Percentiles rank a stretch among this genome's conserved stretches.
phyloP scores from a whole-genome alignment of 2,888 invertebrate species.

The Anoncus sp. region DNA sequence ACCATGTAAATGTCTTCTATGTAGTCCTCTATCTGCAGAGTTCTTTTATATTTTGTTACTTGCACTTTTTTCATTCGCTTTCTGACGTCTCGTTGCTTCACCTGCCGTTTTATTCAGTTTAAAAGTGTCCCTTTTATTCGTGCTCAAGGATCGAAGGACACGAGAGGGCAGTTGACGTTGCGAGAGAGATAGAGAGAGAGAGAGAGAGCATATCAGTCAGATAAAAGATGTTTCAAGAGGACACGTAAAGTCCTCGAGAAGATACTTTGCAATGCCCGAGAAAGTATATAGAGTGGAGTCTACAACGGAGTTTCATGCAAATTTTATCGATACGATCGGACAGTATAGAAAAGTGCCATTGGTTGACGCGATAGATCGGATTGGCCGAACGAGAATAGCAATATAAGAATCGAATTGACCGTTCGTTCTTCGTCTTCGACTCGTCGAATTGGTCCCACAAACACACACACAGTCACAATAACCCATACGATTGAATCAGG shows the following conservation, averaged over 20 bases:
- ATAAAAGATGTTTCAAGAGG: slow-evolving; percentile 17
- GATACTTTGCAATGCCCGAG: background rate
- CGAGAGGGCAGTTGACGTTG: slow-evolving; percentile 38
- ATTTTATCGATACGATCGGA: slow-evolving; percentile 61
- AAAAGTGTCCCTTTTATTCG: slow-evolving; percentile 24
- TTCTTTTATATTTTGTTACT: slow-evolving; percentile 16
- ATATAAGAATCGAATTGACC: slow-evolving; percentile 55
- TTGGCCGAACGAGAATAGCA: slow-evolving; percentile 44
- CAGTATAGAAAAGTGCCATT: slow-evolving; percentile 34
- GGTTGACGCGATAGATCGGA: slow-evolving; percentile 39
- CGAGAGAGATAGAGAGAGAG: too few species aligned
- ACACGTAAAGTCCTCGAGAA: slow-evolving; percentile 29
- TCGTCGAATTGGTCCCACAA: slow-evolving; percentile 32
- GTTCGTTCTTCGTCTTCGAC: slow-evolving; percentile 11
- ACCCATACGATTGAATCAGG: background rate
- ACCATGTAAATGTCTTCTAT: slow-evolving; percentile 17
- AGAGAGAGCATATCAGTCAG: too few species aligned
- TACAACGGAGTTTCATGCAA: slow-evolving; percentile 50
- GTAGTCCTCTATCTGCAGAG: background rate
- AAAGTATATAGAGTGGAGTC: background rate
- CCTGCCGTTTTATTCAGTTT: slow-evolving; percentile 51
- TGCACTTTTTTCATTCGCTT: background rate
- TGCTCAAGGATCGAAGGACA: slow-evolving; percentile 17
- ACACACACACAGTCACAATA: background rate
- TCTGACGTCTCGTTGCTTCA: slow-evolving; percentile 35